Percentiles rank a stretch among this genome's conserved stretches.
Conservation (phyloP, 2,797 vertebrate genomes). For the Alcedo atthis region DNA sequence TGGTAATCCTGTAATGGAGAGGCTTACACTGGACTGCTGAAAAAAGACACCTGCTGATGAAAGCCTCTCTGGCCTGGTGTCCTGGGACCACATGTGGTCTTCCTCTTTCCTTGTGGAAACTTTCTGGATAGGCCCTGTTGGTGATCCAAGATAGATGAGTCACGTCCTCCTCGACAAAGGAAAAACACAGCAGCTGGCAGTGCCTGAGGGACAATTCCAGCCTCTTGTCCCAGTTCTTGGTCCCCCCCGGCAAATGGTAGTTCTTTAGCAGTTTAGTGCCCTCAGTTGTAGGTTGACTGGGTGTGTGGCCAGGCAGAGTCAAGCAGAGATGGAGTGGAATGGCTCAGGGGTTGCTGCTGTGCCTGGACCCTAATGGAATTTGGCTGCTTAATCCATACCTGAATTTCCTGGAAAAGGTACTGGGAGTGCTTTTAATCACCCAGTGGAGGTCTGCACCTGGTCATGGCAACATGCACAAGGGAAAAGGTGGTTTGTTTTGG, state of each 20-base stretch:
- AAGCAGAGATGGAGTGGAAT: neutral
- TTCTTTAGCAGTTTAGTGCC: neutral
- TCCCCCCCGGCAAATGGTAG: neutral
- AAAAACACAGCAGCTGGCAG: neutral
- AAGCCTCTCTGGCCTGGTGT: neutral
- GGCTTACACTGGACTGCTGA: neutral
- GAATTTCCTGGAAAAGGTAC: neutral
- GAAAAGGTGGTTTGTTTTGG: neutral
- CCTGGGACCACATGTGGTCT: neutral
- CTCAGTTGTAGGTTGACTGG: neutral
- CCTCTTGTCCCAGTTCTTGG: neutral
- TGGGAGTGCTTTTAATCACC: neutral
- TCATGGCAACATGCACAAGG: neutral
- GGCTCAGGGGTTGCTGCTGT: neutral
- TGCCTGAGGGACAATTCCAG: neutral
- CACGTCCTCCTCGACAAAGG: accelerated
- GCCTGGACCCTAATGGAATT: neutral
- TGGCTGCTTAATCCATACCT: accelerated
- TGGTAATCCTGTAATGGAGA: neutral
- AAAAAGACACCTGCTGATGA: neutral
- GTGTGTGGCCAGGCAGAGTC: neutral
- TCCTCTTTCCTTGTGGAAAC: neutral
- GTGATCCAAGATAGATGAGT: neutral
- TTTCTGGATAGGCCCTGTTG: neutral
- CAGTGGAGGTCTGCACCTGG: neutral